Base-by-base conservation (phyloP, 2,888 invertebrate genomes). In the Blomia tropicalis region DNA sequence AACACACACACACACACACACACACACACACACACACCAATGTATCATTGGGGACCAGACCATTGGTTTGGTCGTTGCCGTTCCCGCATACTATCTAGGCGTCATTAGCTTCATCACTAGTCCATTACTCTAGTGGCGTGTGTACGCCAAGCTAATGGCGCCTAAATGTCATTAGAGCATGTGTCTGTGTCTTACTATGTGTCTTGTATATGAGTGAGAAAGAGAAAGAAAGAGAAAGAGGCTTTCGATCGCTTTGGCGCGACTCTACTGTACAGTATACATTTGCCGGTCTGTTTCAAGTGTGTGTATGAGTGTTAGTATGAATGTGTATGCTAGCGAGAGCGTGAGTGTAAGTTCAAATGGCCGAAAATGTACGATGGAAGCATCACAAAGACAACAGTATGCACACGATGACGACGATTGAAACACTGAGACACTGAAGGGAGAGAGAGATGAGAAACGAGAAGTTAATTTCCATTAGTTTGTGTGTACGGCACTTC, bases 91-190 rank as follows among this genome's bases (percentile, higher is more conserved):
- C n/a, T n/a, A n/a, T n/a, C n/a, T n/a, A n/a, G 51, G 51, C 51
- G 51, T 47, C 51, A 47, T 47, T 47, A 47, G 51, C 51, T 47
- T 47, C 51, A 47, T 47, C 51, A 47, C 51, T 47, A 47, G 51
- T 47, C 51, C 51, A 47, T 47, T 47, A 47, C 23, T 7, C 7
- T 36, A n/a, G 7, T 27, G 51, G 7, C n/a, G 51, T 11, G 22
- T 19, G 51, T 7, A 19, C 22, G 51, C 51, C 7, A 47, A 47
- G 51, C 51, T 47, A 47, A 47, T 47, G 51, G 51, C 51, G 51
- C 51, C 51, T 27, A 47, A 47, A 47, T 47, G 51, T 47, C 51
- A 47, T 47, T 47, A 47, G 51, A 47, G 51, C 51, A 14, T 47
- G 27, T 47, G 36, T 36, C 7, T 36, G 36, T 36, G 36, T 36